Evolutionary conservation across 2,888 invertebrate species (phyloP).

Genomic region (Nomada flava): DNA sequence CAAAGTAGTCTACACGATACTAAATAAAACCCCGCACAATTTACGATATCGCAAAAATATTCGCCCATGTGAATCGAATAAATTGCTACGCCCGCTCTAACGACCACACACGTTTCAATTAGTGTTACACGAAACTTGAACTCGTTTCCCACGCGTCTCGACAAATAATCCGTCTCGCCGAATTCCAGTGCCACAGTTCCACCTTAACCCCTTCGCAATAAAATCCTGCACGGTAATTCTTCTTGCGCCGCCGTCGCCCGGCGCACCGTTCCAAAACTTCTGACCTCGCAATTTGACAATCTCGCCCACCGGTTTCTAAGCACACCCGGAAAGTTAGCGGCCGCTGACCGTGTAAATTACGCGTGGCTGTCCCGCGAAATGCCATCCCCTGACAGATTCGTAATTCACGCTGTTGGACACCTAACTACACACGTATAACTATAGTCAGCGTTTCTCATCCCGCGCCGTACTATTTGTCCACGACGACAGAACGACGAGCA

Average conservation of each 20-base stretch:
- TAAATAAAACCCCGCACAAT: too few species aligned
- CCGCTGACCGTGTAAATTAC: constrained; percentile 50
- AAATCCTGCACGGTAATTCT: neutral
- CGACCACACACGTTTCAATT: too few species aligned
- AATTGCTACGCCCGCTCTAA: too few species aligned
- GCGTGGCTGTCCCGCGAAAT: constrained; percentile 31
- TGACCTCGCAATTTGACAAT: constrained; percentile 14
- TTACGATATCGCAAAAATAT: too few species aligned
- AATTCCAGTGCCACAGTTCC: neutral
- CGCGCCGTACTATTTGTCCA: neutral
- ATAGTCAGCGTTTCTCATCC: constrained; percentile 32
- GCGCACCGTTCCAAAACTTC: neutral
- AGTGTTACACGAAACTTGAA: too few species aligned
- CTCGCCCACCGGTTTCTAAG: constrained; percentile 22
- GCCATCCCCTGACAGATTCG: constrained; percentile 53
- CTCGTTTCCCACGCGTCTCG: too few species aligned
- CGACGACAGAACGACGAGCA: neutral
- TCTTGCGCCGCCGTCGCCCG: neutral
- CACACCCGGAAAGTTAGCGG: constrained; percentile 37
- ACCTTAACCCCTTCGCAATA: neutral
- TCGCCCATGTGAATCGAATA: too few species aligned
- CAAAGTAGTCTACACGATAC: too few species aligned
- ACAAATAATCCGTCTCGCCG: neutral
- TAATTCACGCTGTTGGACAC: constrained; percentile 50
- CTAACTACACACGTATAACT: neutral